These are phyloP conservation scores for Dolomedes plantarius DNA, from an alignment of 2,888 invertebrate genomes.

Conservation along the genomic window DNA sequence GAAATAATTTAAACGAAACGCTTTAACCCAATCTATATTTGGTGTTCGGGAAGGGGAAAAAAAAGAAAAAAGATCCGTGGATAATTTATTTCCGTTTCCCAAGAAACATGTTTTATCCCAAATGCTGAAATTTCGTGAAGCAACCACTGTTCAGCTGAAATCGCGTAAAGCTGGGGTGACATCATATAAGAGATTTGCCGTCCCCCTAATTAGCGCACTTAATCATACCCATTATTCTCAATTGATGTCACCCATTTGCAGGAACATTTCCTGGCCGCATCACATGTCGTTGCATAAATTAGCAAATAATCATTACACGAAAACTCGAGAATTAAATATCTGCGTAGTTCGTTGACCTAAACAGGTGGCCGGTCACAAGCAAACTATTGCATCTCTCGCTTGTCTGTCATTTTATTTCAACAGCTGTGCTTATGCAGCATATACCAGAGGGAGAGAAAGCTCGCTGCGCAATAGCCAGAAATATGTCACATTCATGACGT, in stretches of 20 bases:
- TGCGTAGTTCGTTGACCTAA: background rate
- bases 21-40: too few relatives aligned
- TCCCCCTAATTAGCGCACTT: background rate
- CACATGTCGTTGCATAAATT: background rate
- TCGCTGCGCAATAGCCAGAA: conserved; percentile 6
- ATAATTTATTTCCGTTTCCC: too few relatives aligned
- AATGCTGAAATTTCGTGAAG: too few relatives aligned
- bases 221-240: background rate
- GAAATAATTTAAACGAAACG: too few relatives aligned
- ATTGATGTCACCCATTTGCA: background rate
- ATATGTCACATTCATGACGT: conserved; percentile 11
- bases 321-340: background rate
- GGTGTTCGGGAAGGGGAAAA: too few relatives aligned
- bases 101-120: too few relatives aligned
- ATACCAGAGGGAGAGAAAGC: background rate
- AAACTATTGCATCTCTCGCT: background rate
- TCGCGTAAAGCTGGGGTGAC: too few relatives aligned
- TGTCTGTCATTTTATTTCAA: conserved; percentile 5
- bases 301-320: background rate
- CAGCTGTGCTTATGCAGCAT: background rate
- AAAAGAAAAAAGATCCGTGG: too few relatives aligned
- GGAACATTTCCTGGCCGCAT: conserved; percentile 10
- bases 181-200: too few relatives aligned
- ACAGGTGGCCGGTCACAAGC: conserved; percentile 2
- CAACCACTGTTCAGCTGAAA: too few relatives aligned